phyloP scores from a whole-genome alignment of 2,113 vertebrate genomes.

The Sorex fumeus region DNA sequence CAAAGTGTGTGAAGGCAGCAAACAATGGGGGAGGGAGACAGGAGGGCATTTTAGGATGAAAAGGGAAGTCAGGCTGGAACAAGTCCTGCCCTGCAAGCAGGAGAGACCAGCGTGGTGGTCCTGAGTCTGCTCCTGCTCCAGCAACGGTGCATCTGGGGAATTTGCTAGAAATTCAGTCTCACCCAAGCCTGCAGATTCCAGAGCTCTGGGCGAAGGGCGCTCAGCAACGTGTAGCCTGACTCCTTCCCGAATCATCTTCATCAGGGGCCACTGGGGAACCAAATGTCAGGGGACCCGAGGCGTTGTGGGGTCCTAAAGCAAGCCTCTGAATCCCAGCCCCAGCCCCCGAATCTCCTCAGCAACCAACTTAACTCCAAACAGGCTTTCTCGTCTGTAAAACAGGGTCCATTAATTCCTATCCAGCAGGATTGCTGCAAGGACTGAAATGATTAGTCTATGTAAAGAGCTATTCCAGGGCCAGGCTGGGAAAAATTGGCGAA shows the following conservation, averaged over 20 bases:
- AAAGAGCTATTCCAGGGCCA: not conserved
- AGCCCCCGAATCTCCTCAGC: not conserved
- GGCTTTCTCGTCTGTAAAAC: not conserved
- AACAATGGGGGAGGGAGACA: not conserved
- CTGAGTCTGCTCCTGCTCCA: not conserved
- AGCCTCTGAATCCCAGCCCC: not conserved
- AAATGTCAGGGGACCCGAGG: not conserved
- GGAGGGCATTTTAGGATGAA: not conserved
- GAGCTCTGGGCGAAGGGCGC: too few relatives aligned
- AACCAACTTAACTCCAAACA: not conserved
- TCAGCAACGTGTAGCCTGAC: too few relatives aligned
- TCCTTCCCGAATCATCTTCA: not conserved
- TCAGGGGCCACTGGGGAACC: not conserved
- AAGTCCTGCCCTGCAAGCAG: not conserved
- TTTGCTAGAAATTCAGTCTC: not conserved
- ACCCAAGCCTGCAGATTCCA: not conserved
- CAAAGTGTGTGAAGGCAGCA: not conserved
- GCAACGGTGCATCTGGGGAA: too few relatives aligned
- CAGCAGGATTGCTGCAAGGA: not conserved
- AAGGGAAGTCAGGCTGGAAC: not conserved
- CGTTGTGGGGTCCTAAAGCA: fast-evolving
- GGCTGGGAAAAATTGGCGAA: not conserved
- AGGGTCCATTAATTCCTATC: not conserved
- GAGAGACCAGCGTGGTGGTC: not conserved
- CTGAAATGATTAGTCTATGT: not conserved